Evolutionary conservation across 1,140 invertebrate species (phyloP).

Genomic region (Pectinophora gossypiella): DNA sequence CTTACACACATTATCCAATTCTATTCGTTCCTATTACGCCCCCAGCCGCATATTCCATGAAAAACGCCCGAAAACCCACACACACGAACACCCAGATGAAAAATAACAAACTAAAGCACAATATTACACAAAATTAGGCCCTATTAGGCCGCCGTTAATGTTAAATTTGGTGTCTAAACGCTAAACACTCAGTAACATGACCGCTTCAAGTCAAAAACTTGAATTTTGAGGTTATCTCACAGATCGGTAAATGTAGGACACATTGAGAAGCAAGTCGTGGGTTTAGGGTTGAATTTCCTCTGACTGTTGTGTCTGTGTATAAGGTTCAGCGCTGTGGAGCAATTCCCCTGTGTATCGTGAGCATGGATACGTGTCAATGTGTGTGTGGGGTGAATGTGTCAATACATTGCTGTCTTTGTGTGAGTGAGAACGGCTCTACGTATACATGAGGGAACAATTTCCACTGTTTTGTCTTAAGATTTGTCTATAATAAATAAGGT

Average conservation of each 20-base stretch:
- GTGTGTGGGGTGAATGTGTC: constrained; percentile 14
- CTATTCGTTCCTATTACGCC: not conserved
- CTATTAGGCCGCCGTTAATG: not conserved
- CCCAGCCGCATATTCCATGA: not conserved
- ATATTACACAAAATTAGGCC: not conserved
- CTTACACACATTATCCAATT: not conserved
- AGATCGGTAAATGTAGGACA: constrained; percentile 63
- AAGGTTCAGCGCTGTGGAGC: constrained; percentile 16
- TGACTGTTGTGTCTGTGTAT: constrained; percentile 34
- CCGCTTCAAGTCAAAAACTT: constrained; percentile 37
- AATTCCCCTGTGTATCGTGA: constrained; percentile 15
- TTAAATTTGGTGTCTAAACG: not conserved
- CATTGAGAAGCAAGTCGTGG: constrained; percentile 36
- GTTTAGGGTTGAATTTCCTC: constrained; percentile 51
- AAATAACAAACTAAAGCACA: not conserved
- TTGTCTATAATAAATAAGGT: too few relatives aligned
- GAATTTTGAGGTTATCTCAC: constrained; percentile 66
- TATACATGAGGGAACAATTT: constrained; percentile 14
- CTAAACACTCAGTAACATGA: constrained; percentile 16
- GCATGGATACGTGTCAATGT: constrained; percentile 10
- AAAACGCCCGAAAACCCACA: constrained; percentile 8
- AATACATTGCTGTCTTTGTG: constrained; percentile 13
- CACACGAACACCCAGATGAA: constrained; percentile 1
- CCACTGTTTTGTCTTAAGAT: constrained; percentile 6
- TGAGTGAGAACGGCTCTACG: constrained; percentile 11